Conservation (phyloP, 2,113 vertebrate species). For the Arenaria interpres region DNA sequence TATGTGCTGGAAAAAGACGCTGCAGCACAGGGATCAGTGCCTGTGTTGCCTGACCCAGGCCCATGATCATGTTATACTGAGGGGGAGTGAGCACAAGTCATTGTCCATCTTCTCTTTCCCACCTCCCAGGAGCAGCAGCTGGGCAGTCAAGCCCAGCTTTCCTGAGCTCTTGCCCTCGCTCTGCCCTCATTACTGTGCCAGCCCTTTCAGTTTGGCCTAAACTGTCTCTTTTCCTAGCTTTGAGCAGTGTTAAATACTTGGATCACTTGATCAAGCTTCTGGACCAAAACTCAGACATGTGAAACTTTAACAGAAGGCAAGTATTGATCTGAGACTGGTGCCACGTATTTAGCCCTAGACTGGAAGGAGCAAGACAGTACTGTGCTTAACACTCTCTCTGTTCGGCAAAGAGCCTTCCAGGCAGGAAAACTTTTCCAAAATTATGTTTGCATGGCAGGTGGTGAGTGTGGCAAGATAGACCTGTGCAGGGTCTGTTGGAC, state of each 20-base stretch:
- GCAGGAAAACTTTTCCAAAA: neutral
- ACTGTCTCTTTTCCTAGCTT: neutral
- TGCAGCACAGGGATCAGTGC: neutral
- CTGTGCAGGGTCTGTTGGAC: neutral
- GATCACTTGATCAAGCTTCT: neutral
- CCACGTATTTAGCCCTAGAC: neutral
- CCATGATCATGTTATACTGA: neutral
- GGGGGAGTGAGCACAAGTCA: neutral
- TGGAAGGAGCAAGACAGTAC: neutral
- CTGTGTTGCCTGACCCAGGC: neutral
- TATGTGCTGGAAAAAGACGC: neutral
- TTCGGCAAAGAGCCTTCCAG: neutral
- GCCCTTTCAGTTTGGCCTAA: neutral
- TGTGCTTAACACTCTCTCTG: neutral
- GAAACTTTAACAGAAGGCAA: neutral
- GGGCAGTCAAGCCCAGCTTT: neutral
- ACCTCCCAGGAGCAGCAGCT: neutral
- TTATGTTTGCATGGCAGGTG: neutral
- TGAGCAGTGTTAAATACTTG: neutral
- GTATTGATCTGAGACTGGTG: neutral
- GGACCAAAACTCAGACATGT: neutral
- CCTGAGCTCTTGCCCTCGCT: neutral
- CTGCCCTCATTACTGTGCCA: neutral
- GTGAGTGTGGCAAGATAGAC: neutral
- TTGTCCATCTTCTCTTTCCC: neutral